A percentile compares a stretch with the other conserved stretches of the same genome.
Evolutionary conservation across 2,888 invertebrate genomes (phyloP).

Genomic region (Aleiodes testaceus): DNA sequence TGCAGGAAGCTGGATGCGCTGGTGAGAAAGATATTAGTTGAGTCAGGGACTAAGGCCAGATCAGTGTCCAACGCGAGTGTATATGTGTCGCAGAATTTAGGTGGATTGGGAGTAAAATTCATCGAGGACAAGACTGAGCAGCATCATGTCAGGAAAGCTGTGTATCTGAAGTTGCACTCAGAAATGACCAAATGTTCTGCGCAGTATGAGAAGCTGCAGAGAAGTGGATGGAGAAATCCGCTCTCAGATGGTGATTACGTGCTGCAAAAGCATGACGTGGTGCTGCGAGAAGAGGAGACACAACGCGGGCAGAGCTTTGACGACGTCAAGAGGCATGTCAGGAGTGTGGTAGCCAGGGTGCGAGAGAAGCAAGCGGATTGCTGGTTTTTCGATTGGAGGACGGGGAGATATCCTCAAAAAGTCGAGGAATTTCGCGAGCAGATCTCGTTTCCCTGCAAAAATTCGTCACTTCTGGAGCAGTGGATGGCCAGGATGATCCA

Average conservation of each 20-base stretch:
- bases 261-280: not conserved
- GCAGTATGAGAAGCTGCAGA: not conserved
- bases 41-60: not conserved
- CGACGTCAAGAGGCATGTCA: not conserved
- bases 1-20: constrained; percentile 44
- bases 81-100: not conserved
- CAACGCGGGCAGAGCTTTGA: not conserved
- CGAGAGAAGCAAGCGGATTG: not conserved
- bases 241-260: not conserved
- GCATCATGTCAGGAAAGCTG: constrained; percentile 13
- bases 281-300: not conserved
- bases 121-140: not conserved
- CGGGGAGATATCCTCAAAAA: not conserved
- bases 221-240: not conserved
- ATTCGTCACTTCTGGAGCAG: not conserved
- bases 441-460: not conserved
- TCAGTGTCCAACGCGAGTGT: not conserved
- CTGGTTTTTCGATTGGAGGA: not conserved
- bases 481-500: not conserved
- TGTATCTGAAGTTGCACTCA: constrained; percentile 5
- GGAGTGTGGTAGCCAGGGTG: not conserved
- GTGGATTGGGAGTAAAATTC: not conserved
- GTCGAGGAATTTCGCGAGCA: not conserved
- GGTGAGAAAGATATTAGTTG: constrained; percentile 30
- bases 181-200: not conserved